Base-by-base conservation (phyloP, 2,888 invertebrate genomes). In the Spilarctia lutea region DNA sequence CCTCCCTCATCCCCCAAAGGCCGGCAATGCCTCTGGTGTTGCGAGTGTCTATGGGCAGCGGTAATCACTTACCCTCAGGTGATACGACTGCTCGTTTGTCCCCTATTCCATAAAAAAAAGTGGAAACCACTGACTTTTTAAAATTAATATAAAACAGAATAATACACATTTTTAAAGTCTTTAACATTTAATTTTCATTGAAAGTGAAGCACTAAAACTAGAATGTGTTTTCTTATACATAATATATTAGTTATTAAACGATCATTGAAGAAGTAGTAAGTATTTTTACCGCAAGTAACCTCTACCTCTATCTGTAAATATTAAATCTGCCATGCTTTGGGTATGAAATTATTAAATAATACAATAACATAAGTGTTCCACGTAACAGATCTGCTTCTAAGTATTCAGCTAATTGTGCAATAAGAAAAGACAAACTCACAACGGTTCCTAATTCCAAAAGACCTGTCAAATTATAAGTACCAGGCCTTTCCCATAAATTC, bases 401-500 rank as follows among this genome's bases (percentile, higher is more conserved):
- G 39, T n/a, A 56, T 77, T 72, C 35, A 73, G 35, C 2, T 8
- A 39, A 60, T 1, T 70, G 33, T 76, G 67, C 65, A 74, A 73
- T 48, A 76, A 71, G 72, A 79, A 74, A 80, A 74, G 73, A 80
- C 76, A 79, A 84, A 82, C 85, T 85, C 79, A 81, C 73, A 83
- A 77, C 79, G 81, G 76, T 83, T 74, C 79, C 88, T 91, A 91
- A 92, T 91, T 89, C 86, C 82, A 84, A 81, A 85, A 86, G 86
- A 85, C 82, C 85, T 87, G 89, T 86, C 90, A 92, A 93, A 93
- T 92, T 92, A 90, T 91, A 90, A 87, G 86, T 90, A 87, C 85
- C 91, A 89, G 90, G 88, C 88, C 88, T 87, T 85, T 85, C 88
- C 87, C 90, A 93, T 93, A 94, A 94, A 93, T 93, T 89, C 91